Percentiles rank a stretch among this genome's conserved stretches.
These are phyloP conservation scores for Hetaerina titia DNA, from an alignment of 2,888 invertebrate species.

Conservation along the genomic window DNA sequence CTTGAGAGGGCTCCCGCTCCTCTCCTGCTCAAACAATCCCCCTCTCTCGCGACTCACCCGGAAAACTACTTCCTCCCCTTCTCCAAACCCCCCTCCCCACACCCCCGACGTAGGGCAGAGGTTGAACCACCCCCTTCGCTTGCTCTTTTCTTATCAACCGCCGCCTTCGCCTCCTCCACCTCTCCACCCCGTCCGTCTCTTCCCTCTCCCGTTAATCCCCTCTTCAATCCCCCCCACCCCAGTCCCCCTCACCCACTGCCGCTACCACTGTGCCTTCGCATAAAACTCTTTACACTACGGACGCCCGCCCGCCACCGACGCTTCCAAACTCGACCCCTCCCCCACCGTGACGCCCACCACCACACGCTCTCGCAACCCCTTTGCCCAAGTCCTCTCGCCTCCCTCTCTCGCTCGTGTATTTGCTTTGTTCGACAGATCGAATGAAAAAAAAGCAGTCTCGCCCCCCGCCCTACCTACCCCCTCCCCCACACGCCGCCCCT, in stretches of 20 bases:
- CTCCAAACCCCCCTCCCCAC: not conserved
- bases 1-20: not conserved
- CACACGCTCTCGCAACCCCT: not conserved
- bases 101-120: not conserved
- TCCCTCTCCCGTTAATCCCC: not conserved
- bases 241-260: too few species aligned
- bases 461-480: not conserved
- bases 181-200: not conserved
- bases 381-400: not conserved
- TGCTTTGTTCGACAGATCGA: conserved; percentile 24
- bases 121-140: not conserved
- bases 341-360: too few species aligned
- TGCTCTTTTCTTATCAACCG: conserved; percentile 32
- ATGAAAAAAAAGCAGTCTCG: not conserved
- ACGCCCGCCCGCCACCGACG: not conserved
- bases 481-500: not conserved
- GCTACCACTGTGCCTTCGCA: not conserved
- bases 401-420: not conserved
- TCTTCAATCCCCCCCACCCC: too few species aligned
- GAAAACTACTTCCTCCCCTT: not conserved
- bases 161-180: not conserved
- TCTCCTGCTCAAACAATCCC: conserved; percentile 57
- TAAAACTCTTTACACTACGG: not conserved
- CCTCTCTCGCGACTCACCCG: not conserved
- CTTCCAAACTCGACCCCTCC: not conserved